These are phyloP conservation scores for Helicolenus hilgendorfi DNA, from an alignment of 2,797 vertebrate species.

Conservation along the genomic window DNA sequence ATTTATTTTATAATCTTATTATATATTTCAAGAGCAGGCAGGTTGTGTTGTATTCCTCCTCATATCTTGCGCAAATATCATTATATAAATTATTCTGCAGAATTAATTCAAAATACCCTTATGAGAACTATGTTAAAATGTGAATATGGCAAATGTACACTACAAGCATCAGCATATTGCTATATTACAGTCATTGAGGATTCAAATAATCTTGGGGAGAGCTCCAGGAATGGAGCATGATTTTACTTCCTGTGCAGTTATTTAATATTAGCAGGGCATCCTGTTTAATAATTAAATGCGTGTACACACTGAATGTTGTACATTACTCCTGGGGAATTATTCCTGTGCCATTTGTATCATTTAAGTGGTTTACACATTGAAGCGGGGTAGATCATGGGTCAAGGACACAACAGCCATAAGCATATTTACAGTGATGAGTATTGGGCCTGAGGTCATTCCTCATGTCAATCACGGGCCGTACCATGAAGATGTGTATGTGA, in stretches of 20 bases:
- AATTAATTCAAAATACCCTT: neutral
- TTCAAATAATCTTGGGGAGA: neutral
- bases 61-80: neutral
- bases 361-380: constrained; percentile 5
- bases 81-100: neutral
- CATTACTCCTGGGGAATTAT: constrained; percentile 11
- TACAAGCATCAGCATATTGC: constrained; percentile 3
- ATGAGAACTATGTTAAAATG: neutral
- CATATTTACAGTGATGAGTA: constrained; percentile 12
- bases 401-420: constrained; percentile 32
- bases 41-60: neutral
- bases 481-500: neutral
- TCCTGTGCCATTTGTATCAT: constrained; percentile 15
- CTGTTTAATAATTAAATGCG: constrained; percentile 3
- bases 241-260: constrained; percentile 14
- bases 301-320: constrained; percentile 14
- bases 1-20: neutral
- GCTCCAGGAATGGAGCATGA: neutral
- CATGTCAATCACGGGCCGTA: constrained; percentile 20
- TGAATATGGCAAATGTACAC: neutral
- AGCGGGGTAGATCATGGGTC: constrained; percentile 16
- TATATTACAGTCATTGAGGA: neutral
- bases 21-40: neutral
- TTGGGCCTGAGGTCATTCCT: constrained; percentile 16
- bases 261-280: neutral